phyloP scores from a whole-genome alignment of 2,113 vertebrate species.

The Oostethus manadensis region DNA sequence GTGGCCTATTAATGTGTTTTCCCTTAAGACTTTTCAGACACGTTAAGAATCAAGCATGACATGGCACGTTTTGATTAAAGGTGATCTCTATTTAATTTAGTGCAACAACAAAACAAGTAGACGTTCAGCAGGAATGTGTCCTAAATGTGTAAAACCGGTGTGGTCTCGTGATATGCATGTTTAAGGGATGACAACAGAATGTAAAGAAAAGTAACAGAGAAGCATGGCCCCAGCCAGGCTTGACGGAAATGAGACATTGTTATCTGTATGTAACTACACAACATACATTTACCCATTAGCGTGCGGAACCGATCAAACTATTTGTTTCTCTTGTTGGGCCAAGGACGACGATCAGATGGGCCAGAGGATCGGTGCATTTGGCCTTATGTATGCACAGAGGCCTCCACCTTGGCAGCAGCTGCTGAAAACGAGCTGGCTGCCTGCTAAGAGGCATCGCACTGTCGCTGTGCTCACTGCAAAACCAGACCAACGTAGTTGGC shows the following conservation, averaged over 20 bases:
- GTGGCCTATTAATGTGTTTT: slow-evolving; percentile 49
- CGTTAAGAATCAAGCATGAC: slow-evolving; percentile 28
- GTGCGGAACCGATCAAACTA: background rate
- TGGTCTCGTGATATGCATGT: slow-evolving; percentile 21
- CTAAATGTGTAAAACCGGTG: slow-evolving; percentile 21
- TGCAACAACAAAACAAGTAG: slow-evolving; percentile 1
- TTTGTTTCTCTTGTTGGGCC: slow-evolving; percentile 23
- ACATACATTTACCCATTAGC: background rate
- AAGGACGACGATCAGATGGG: slow-evolving; percentile 28
- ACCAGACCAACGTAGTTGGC: too few species aligned
- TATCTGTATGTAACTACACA: background rate
- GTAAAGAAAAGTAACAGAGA: background rate
- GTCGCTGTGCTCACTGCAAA: slow-evolving; percentile 30
- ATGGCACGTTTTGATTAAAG: slow-evolving; percentile 10
- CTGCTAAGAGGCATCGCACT: slow-evolving; percentile 24
- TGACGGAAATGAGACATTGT: background rate
- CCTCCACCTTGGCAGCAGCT: slow-evolving; percentile 48
- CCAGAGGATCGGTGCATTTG: slow-evolving; percentile 31
- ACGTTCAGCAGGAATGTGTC: slow-evolving; percentile 4
- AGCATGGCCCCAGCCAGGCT: background rate
- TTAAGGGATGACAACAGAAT: slow-evolving; percentile 29
- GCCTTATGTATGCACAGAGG: slow-evolving; percentile 49
- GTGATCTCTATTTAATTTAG: background rate
- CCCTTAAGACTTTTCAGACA: slow-evolving; percentile 30
- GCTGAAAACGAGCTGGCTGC: slow-evolving; percentile 23